Percentiles rank a stretch among this genome's conserved stretches.
Evolutionary conservation across 2,113 vertebrate species (phyloP).

Genomic region (Bubalus kerabau): DNA sequence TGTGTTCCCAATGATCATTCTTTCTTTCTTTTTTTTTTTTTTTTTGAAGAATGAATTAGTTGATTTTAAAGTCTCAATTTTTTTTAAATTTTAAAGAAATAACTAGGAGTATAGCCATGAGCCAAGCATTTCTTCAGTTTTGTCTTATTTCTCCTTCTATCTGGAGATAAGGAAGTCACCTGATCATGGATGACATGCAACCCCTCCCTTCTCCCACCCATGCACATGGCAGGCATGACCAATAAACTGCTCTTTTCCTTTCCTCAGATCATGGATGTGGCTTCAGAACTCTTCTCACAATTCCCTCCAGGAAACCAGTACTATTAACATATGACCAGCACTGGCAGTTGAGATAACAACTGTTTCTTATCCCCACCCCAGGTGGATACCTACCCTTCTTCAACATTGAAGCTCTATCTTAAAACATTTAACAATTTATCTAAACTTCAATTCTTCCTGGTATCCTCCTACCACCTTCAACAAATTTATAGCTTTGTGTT

Average conservation of each 20-base stretch:
- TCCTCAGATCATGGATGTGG: neutral
- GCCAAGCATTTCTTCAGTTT: neutral
- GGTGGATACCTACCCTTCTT: neutral
- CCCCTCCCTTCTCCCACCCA: accelerated
- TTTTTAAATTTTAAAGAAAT: neutral
- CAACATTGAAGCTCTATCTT: neutral
- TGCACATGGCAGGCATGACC: accelerated
- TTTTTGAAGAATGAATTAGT: neutral
- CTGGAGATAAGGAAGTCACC: neutral
- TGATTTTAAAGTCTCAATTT: neutral
- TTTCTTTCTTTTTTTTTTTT: neutral
- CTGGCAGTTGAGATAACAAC: neutral
- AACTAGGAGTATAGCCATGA: neutral
- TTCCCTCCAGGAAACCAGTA: neutral
- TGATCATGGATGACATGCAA: neutral
- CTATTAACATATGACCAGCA: neutral
- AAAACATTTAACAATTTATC: neutral
- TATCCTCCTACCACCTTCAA: accelerated
- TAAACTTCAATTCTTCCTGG: neutral
- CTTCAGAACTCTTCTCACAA: neutral
- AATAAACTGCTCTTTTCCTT: neutral
- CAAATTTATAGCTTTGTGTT: neutral
- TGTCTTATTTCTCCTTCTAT: neutral
- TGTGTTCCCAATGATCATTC: neutral
- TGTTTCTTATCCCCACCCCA: neutral